Evolutionary conservation across 2,113 vertebrate species (phyloP).

Genomic region (Gnathonemus echidnorhynchus): DNA sequence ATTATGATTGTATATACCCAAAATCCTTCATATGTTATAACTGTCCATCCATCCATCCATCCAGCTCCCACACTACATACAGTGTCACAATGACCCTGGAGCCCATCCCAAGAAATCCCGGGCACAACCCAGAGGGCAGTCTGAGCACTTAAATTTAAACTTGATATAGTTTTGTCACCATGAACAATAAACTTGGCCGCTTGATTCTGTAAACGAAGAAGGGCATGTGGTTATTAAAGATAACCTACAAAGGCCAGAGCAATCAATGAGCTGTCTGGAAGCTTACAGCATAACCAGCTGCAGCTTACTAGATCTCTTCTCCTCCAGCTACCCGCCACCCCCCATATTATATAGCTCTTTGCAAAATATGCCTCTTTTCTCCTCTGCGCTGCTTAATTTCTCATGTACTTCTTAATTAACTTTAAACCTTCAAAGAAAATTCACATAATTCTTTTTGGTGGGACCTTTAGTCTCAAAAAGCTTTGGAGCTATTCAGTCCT

Average conservation of each 20-base stretch:
- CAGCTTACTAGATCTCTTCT: not conserved
- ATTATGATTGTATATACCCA: not conserved
- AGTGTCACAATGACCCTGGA: not conserved
- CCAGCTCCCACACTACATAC: not conserved
- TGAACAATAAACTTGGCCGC: slow-evolving; percentile 13
- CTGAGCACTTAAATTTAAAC: not conserved
- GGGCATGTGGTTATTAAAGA: slow-evolving; percentile 1
- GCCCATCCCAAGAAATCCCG: not conserved
- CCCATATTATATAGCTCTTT: not conserved
- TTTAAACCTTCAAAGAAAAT: slow-evolving; percentile 7
- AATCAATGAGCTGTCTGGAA: not conserved
- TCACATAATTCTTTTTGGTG: not conserved
- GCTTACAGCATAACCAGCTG: not conserved
- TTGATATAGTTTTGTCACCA: not conserved
- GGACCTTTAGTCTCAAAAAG: not conserved
- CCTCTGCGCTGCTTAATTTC: not conserved
- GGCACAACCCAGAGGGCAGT: not conserved
- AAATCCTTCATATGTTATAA: not conserved
- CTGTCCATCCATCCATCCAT: not conserved
- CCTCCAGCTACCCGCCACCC: not conserved
- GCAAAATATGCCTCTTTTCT: not conserved
- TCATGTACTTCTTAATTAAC: slow-evolving; percentile 4
- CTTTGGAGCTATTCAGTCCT: not conserved
- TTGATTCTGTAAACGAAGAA: slow-evolving; percentile 8
- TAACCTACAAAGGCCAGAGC: not conserved